phyloP scores from a whole-genome alignment of 2,888 invertebrate genomes.

The Acanthoscelides obtectus region DNA sequence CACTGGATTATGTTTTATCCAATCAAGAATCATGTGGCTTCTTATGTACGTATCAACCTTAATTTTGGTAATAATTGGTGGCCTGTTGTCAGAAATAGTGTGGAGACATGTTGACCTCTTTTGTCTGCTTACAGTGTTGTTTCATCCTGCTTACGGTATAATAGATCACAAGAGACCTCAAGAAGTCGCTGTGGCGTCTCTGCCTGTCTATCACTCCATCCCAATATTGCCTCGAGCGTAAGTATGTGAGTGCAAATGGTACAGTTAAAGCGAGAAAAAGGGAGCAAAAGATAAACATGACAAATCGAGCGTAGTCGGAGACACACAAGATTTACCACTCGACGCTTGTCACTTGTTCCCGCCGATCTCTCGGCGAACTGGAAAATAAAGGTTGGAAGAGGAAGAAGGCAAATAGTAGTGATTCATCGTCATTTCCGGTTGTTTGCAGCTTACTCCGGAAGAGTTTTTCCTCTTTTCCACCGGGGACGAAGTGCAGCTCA shows the following conservation, averaged over 20 bases:
- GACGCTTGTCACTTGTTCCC: background rate
- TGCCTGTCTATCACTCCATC: background rate
- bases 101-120: too few species aligned
- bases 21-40: too few species aligned
- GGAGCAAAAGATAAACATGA: background rate
- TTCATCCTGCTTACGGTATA: too few species aligned
- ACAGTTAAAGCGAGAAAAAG: background rate
- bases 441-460: background rate
- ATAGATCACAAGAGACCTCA: too few species aligned
- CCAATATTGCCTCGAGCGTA: background rate
- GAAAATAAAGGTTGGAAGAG: background rate
- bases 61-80: too few species aligned
- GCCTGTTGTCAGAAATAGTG: too few species aligned
- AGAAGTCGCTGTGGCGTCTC: background rate
- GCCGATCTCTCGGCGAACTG: background rate
- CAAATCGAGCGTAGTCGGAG: background rate
- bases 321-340: background rate
- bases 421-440: background rate
- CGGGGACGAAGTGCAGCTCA: background rate
- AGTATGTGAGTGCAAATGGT: background rate
- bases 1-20: too few species aligned
- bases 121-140: too few species aligned
- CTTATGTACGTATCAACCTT: too few species aligned
- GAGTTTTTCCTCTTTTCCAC: background rate
- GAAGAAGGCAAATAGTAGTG: background rate